Evolutionary conservation across 2,888 invertebrate genomes (phyloP).

Genomic region (Troides oblongomaculatus): DNA sequence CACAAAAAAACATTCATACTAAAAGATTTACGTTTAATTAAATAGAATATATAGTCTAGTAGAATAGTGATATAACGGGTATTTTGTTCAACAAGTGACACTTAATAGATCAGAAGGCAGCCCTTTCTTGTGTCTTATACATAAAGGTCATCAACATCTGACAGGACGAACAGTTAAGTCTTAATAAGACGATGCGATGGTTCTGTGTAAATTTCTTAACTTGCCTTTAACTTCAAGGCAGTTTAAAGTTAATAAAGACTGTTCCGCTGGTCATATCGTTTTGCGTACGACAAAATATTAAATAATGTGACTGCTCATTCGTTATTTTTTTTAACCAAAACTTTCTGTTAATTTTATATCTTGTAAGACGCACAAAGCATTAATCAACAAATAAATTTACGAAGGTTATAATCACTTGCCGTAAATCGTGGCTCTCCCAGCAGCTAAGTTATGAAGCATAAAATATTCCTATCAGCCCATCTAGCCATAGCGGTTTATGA

Average conservation of each 20-base stretch:
- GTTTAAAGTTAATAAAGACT: too few species aligned
- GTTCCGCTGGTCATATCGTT: not conserved
- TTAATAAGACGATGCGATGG: too few species aligned
- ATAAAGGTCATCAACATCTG: too few species aligned
- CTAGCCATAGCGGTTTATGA: slow-evolving; percentile 54
- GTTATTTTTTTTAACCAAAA: not conserved
- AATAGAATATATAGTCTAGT: too few species aligned
- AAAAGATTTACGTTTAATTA: too few species aligned
- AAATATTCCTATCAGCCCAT: slow-evolving; percentile 33
- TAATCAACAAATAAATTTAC: slow-evolving; percentile 29
- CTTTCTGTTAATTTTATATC: not conserved
- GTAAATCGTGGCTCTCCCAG: slow-evolving; percentile 55
- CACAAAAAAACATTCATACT: not conserved
- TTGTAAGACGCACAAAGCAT: slow-evolving; percentile 3
- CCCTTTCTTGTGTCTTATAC: too few species aligned
- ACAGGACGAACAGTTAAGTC: too few species aligned
- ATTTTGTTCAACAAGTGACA: too few species aligned
- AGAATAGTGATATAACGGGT: too few species aligned
- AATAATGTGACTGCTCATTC: not conserved
- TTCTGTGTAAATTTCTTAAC: too few species aligned
- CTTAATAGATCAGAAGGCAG: too few species aligned
- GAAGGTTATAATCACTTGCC: slow-evolving; percentile 41
- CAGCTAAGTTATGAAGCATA: slow-evolving; percentile 57
- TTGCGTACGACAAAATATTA: not conserved
- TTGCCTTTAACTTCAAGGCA: too few species aligned